Evolutionary conservation across 2,888 invertebrate species (phyloP).

Genomic region (Minunthozetes semirufus): DNA sequence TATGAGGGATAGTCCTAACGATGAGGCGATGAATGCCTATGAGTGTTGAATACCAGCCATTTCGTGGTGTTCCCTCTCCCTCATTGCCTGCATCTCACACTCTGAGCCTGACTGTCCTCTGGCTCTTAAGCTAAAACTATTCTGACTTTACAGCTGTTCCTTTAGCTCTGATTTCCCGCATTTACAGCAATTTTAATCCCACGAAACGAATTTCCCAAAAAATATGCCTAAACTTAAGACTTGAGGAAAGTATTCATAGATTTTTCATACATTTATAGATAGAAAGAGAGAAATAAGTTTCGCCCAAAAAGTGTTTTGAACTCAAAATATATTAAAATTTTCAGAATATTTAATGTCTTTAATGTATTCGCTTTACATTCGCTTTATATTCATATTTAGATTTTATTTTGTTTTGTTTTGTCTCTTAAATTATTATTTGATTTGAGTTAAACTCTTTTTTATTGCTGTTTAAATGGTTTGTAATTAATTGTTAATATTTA

Average conservation of each 20-base stretch:
- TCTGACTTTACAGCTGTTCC: conserved; percentile 27
- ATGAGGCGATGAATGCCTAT: conserved; percentile 12
- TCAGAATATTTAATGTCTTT: not conserved
- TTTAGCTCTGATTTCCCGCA: conserved; percentile 20
- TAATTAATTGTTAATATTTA: conserved; percentile 27
- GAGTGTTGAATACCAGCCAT: conserved; percentile 8
- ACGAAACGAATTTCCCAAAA: not conserved
- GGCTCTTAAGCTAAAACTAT: not conserved
- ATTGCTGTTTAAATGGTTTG: conserved; percentile 12
- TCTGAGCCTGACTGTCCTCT: conserved; percentile 14
- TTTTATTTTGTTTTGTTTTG: not conserved
- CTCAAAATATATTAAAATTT: not conserved
- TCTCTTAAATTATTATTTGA: conserved; percentile 5
- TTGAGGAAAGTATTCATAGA: too few species aligned
- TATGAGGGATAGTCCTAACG: not conserved
- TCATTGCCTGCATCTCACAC: not conserved
- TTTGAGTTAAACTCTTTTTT: not conserved
- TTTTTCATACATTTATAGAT: too few species aligned
- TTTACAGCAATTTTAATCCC: conserved; percentile 12
- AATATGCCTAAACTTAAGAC: not conserved
- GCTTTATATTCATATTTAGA: not conserved
- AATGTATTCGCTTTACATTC: not conserved
- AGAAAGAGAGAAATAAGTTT: too few species aligned
- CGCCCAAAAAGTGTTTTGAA: not conserved
- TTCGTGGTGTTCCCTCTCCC: conserved; percentile 25